Evolutionary conservation across 2,888 invertebrate species (phyloP), one percentile per base, ranked within the genome.

Genomic region (Barypeithes pellucidus): DNA sequence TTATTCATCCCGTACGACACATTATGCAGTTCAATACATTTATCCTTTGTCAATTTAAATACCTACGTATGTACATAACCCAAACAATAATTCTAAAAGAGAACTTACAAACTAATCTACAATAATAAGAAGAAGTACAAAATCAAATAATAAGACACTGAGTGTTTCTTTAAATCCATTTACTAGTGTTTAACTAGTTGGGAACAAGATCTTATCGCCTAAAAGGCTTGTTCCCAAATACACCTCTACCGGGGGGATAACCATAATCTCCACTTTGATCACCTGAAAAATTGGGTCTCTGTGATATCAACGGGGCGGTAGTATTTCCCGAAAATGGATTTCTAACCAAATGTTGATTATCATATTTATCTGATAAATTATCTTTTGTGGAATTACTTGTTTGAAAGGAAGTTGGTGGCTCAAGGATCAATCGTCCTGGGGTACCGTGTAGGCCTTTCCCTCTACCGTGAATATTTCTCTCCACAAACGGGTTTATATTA

Each of bases 341-440:
- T 57, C 50, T 22, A 24, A 50, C 50, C 50, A 50, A n/a, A n/a
- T 24, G 1, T 20, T 47, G 24, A 50, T 50, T 4, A n/a, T 11
- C 24, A 50, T 20, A 50, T 22, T 22, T 47, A 12, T 3, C 47
- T 22, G 47, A 11, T 7, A 20, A 47, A 50, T 24, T 50, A 0
- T 24, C 50, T 24, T 7, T 24, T 12, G 16, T 24, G 1, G 24
- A 11, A 12, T n/a, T 50, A 50, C 12, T 4, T 5, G 5, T 24
- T 50, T 24, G 50, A 50, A 24, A n/a, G 0, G n/a, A 24, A 50
- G 2, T 11, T 8, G 16, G 20, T 20, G 47, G 20, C 18, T 47
- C 22, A n/a, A 3, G n/a, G 22, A 0, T 47, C 20, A 47, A 47
- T 20, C 47, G 11, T 20, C 47, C 9, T 20, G n/a, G n/a, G n/a